Conservation (phyloP, 2,888 invertebrate genomes). For the Netelia melanura region DNA sequence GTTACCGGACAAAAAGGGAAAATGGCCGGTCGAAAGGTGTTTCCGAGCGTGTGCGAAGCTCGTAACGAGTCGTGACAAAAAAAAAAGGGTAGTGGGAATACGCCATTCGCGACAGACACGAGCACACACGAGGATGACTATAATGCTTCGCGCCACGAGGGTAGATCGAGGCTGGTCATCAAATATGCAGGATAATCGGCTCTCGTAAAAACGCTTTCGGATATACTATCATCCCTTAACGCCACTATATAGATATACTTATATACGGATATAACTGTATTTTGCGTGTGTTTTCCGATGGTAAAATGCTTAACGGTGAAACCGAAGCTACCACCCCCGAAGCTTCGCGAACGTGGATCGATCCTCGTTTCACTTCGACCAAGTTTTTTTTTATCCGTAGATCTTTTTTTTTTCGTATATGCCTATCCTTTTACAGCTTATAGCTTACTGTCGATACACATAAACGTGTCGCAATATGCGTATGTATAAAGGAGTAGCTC, state of each 20-base stretch:
- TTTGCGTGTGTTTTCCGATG: not conserved
- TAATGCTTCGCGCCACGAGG: constrained; percentile 71
- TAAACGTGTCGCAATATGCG: not conserved
- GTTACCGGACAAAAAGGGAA: not conserved
- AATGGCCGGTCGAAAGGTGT: constrained; percentile 7
- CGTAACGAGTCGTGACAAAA: constrained; percentile 59
- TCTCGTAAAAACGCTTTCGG: constrained; percentile 71
- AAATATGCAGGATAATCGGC: constrained; percentile 78
- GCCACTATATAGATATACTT: not conserved
- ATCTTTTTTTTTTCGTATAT: not conserved
- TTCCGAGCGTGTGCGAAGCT: constrained; percentile 11
- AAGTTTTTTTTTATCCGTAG: not conserved
- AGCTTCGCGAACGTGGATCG: not conserved
- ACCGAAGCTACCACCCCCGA: not conserved
- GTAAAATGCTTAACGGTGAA: constrained; percentile 5
- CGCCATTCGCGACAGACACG: constrained; percentile 22
- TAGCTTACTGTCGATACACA: not conserved
- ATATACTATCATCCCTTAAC: constrained; percentile 16
- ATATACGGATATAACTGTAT: not conserved
- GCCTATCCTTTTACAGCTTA: not conserved
- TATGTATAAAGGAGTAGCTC: not conserved
- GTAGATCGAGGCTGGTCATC: constrained; percentile 71
- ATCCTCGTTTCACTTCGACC: not conserved
- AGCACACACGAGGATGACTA: constrained; percentile 62
- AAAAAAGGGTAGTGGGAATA: constrained; percentile 63